phyloP scores from a whole-genome alignment of 2,113 vertebrate species.

The Pithys albifrons region DNA sequence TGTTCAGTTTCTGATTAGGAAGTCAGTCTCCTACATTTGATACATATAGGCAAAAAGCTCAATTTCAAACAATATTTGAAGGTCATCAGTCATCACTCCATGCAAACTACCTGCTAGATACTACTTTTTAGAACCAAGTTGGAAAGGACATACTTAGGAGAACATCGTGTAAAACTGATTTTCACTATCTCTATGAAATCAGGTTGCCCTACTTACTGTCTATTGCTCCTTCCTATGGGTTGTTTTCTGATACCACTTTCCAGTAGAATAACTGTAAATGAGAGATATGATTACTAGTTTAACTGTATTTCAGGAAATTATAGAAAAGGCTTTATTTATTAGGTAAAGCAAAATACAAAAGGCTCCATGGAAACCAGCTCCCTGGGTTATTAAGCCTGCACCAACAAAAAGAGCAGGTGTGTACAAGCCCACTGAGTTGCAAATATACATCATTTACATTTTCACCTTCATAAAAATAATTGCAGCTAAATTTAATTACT shows the following conservation, averaged over 20 bases:
- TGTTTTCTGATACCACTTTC: not conserved
- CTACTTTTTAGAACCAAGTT: not conserved
- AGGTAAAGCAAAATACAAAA: not conserved
- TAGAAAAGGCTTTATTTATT: not conserved
- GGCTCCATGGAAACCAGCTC: not conserved
- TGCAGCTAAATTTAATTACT: not conserved
- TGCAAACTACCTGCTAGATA: not conserved
- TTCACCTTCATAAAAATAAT: not conserved
- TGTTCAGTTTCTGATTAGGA: not conserved
- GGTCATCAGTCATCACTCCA: not conserved
- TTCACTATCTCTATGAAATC: not conserved
- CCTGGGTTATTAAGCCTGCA: not conserved
- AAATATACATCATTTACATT: not conserved
- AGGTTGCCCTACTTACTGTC: not conserved
- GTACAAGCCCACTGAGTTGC: not conserved
- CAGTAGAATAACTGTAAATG: not conserved
- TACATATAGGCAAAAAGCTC: not conserved
- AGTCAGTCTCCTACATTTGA: not conserved
- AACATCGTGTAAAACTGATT: fast-evolving
- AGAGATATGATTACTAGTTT: not conserved
- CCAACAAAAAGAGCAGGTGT: not conserved
- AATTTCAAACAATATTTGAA: not conserved
- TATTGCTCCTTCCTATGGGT: not conserved
- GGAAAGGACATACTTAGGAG: not conserved
- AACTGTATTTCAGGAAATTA: not conserved